phyloP scores from a whole-genome alignment of 1,140 invertebrate genomes.

The Pogonomyrmex barbatus region DNA sequence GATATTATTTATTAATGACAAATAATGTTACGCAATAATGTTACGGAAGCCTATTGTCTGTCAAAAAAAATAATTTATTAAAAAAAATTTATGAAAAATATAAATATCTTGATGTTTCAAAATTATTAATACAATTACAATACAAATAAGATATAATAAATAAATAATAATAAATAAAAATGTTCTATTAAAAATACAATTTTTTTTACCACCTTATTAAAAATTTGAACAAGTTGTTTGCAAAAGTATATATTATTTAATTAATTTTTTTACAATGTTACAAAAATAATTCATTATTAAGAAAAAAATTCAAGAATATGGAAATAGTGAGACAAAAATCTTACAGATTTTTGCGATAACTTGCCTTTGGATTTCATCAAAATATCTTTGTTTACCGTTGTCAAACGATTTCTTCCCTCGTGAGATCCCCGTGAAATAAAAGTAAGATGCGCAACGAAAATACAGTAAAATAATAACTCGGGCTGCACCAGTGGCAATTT shows the following conservation, averaged over 20 bases:
- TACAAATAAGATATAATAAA: neutral
- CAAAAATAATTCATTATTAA: neutral
- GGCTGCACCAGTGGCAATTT: neutral
- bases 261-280: too few species aligned
- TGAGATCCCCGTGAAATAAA: neutral
- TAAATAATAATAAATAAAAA: neutral
- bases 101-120: constrained; percentile 1
- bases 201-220: neutral
- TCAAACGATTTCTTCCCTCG: neutral
- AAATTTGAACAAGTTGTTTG: neutral
- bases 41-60: neutral
- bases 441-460: neutral
- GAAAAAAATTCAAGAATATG: neutral
- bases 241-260: neutral
- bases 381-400: constrained; percentile 58
- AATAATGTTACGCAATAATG: neutral
- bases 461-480: neutral
- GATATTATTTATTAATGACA: neutral
- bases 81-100: neutral
- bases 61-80: neutral
- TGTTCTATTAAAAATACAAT: neutral
- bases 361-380: constrained; percentile 78
- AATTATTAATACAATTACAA: neutral
- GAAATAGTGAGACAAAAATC: neutral
- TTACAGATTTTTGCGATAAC: constrained; percentile 41